Evolutionary conservation across 1,140 invertebrate species (phyloP).

Genomic region (Aphidius gifuensis): DNA sequence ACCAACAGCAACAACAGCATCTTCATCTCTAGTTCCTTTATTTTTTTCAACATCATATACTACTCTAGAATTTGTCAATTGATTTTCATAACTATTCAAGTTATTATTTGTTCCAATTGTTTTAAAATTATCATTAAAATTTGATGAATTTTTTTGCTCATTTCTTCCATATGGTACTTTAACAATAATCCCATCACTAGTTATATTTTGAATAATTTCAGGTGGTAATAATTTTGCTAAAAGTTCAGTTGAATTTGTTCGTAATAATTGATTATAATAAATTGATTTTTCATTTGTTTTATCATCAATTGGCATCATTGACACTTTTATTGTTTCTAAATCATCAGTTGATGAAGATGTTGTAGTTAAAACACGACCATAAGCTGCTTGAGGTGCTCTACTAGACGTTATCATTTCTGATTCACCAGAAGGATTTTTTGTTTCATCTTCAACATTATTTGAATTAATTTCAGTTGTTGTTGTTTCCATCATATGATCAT

Average conservation of each 20-base stretch:
- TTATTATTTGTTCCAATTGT: neutral
- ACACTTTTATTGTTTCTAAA: conserved; percentile 1
- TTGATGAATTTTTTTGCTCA: neutral
- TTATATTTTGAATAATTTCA: conserved; percentile 22
- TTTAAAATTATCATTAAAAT: neutral
- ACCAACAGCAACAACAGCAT: conserved; percentile 21
- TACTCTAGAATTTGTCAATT: neutral
- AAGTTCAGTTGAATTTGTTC: conserved; percentile 17
- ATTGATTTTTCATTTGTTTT: conserved; percentile 3
- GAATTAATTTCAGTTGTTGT: too few species aligned
- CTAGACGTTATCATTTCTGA: too few species aligned
- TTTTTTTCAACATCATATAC: neutral
- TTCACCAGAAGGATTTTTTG: too few species aligned
- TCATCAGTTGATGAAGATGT: neutral
- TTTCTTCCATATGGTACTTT: conserved; percentile 14
- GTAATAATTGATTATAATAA: conserved; percentile 8
- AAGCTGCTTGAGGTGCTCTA: neutral
- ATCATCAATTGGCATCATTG: conserved; percentile 6
- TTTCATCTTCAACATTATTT: too few species aligned
- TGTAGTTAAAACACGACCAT: neutral
- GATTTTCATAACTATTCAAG: neutral
- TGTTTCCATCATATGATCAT: too few species aligned
- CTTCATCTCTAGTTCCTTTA: neutral
- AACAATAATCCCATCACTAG: conserved; percentile 20
- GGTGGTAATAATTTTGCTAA: conserved; percentile 22